Conservation (phyloP, 2,113 vertebrate species). For the Aegithalos caudatus region DNA sequence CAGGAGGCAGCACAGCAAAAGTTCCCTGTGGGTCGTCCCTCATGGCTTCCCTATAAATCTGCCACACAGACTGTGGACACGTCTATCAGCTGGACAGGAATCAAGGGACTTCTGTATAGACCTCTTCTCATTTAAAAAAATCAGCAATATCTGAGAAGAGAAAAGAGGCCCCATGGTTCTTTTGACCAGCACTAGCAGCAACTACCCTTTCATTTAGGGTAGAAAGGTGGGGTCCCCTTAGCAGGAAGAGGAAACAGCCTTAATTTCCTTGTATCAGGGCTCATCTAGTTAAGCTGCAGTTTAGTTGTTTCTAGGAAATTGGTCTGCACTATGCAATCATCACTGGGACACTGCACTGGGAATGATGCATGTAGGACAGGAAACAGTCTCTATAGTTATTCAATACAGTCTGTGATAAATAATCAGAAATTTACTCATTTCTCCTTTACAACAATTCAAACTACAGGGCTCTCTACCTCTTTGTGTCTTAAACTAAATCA, state of each 20-base stretch:
- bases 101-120: neutral
- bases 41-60: neutral
- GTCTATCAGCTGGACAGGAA: neutral
- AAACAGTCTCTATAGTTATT: neutral
- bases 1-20: neutral
- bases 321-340: neutral
- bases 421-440: neutral
- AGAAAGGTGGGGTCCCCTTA: neutral
- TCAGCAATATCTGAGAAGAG: neutral
- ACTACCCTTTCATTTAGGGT: neutral
- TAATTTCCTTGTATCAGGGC: neutral
- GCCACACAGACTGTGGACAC: neutral
- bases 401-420: neutral
- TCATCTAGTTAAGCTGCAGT: neutral
- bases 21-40: neutral
- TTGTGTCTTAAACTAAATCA: neutral
- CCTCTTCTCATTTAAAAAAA: neutral
- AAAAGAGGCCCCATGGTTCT: neutral
- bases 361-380: neutral
- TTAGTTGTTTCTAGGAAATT: neutral
- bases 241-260: neutral
- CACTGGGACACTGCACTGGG: neutral
- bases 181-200: neutral
- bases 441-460: neutral
- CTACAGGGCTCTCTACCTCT: neutral